Percentiles rank a stretch among this genome's conserved stretches.
These are phyloP conservation scores for Popillia japonica DNA, from an alignment of 1,140 invertebrate species.

Conservation along the genomic window DNA sequence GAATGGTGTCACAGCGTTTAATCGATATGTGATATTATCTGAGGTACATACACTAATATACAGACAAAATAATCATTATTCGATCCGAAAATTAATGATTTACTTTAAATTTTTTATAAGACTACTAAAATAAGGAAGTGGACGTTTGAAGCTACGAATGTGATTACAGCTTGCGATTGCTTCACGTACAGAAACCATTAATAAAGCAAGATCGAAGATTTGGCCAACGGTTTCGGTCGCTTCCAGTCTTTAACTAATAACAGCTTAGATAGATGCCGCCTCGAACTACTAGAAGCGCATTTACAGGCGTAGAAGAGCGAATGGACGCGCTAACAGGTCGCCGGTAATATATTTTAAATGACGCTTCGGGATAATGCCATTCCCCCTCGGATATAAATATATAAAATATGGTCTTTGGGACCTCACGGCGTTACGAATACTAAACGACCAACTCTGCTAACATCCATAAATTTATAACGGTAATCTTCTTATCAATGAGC, in stretches of 20 bases:
- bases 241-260: background rate
- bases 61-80: too few species aligned
- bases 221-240: background rate
- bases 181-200: constrained; percentile 28
- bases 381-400: constrained; percentile 21
- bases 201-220: background rate
- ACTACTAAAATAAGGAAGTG: too few species aligned
- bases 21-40: background rate
- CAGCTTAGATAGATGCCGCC: background rate
- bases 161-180: background rate
- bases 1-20: background rate
- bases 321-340: constrained; percentile 30
- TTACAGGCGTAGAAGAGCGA: background rate
- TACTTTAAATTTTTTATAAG: too few species aligned
- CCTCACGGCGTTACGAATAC: constrained; percentile 6
- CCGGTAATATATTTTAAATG: constrained; percentile 21
- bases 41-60: background rate
- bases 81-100: too few species aligned
- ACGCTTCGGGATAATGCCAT: background rate
- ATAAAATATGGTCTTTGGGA: constrained; percentile 15
- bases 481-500: background rate
- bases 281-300: background rate
- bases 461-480: constrained; percentile 9
- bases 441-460: background rate
- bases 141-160: background rate